phyloP scores from a whole-genome alignment of 2,113 vertebrate genomes.

The Phasianus colchicus region DNA sequence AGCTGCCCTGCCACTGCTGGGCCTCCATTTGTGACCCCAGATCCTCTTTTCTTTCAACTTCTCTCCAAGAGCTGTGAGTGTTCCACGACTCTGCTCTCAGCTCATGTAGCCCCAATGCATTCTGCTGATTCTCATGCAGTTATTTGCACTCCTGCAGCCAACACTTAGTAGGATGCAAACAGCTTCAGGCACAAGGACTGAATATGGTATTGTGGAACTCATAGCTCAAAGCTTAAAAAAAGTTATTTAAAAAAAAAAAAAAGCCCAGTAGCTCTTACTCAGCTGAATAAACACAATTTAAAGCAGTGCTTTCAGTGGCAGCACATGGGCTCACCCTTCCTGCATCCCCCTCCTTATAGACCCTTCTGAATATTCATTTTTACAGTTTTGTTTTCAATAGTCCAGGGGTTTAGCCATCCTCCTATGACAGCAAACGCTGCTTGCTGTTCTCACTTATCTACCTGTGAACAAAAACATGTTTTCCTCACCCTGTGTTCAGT shows the following conservation, averaged over 20 bases:
- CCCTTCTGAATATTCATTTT: background rate
- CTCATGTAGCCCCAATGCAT: fast-evolving
- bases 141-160: background rate
- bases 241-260: too few relatives aligned
- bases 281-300: background rate
- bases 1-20: background rate
- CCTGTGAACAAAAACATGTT: background rate
- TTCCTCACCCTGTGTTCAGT: background rate
- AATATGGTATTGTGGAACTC: fast-evolving
- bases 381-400: background rate
- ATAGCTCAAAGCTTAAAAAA: background rate
- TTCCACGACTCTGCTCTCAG: background rate
- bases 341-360: too few relatives aligned
- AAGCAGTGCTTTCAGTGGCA: background rate
- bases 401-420: background rate
- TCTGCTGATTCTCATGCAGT: background rate
- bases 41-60: background rate
- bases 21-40: background rate
- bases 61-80: background rate
- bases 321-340: background rate
- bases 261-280: too few relatives aligned
- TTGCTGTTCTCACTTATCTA: background rate
- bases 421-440: background rate
- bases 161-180: background rate
- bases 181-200: background rate